Evolutionary conservation across 92 coral and sea anemone genomes (phyloP).

Genomic region (Desmophyllum pertusum): DNA sequence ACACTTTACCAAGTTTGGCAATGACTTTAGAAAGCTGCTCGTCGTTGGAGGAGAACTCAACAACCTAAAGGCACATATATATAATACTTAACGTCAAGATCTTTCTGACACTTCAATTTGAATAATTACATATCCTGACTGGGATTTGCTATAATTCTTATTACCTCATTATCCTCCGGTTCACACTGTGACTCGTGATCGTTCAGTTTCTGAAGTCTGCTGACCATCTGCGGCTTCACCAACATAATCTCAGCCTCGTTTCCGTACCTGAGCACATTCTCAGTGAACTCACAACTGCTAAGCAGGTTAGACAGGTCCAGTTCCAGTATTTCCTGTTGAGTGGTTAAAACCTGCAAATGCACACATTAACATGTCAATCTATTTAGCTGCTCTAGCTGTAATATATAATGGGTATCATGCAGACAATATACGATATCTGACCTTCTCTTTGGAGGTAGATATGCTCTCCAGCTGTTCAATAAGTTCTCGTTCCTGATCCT

Average conservation of each 20-base stretch:
- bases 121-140: not conserved
- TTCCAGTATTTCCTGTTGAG: slow-evolving; percentile 81
- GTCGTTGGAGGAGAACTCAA: slow-evolving; percentile 77
- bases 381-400: not conserved
- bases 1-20: slow-evolving; percentile 72
- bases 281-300: slow-evolving; percentile 90
- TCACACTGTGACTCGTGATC: slow-evolving; percentile 89
- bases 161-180: slow-evolving; percentile 82
- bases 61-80: slow-evolving; percentile 27
- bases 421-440: not conserved
- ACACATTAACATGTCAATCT: not conserved
- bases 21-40: slow-evolving; percentile 75
- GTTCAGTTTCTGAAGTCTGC: slow-evolving; percentile 81
- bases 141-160: not conserved
- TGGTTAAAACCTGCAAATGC: slow-evolving; percentile 65
- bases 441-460: slow-evolving; percentile 82
- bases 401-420: not conserved
- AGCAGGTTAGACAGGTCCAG: slow-evolving; percentile 77
- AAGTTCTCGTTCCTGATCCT: slow-evolving; percentile 78
- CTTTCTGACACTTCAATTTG: not conserved
- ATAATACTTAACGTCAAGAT: too few relatives aligned
- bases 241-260: slow-evolving; percentile 95
- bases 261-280: slow-evolving; percentile 88
- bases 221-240: slow-evolving; percentile 95
- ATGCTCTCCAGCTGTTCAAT: slow-evolving; percentile 70